A percentile compares a stretch with the other conserved stretches of the same genome.
Evolutionary conservation across 2,113 vertebrate species (phyloP).

Genomic region (Myiozetetes cayanensis): DNA sequence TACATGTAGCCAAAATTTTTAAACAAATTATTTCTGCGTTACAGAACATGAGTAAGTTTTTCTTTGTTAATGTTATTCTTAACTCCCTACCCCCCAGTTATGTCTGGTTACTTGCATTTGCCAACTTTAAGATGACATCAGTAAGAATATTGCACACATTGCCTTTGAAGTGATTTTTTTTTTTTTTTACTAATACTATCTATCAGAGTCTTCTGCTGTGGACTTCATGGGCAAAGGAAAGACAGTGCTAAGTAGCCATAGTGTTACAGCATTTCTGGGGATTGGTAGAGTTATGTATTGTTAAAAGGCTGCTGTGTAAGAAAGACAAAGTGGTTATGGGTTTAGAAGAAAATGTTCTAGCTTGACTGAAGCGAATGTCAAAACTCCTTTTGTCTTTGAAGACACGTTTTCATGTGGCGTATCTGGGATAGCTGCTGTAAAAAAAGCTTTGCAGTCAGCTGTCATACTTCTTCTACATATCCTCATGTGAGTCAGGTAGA

Average conservation of each 20-base stretch:
- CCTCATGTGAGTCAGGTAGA: not conserved
- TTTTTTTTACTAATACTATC: not conserved
- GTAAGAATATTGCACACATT: not conserved
- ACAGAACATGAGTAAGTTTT: not conserved
- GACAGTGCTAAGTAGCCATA: not conserved
- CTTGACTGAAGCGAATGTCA: not conserved
- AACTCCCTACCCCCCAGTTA: not conserved
- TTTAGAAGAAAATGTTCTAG: slow-evolving; percentile 16
- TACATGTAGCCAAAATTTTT: not conserved
- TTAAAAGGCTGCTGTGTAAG: not conserved
- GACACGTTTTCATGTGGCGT: not conserved
- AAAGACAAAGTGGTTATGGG: not conserved
- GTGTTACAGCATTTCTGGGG: not conserved
- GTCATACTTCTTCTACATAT: not conserved
- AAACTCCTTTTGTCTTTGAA: not conserved
- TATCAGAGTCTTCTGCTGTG: not conserved
- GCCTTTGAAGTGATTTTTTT: not conserved
- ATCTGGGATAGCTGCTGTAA: slow-evolving; percentile 22
- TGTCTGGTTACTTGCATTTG: not conserved
- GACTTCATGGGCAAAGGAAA: not conserved
- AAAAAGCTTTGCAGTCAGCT: not conserved
- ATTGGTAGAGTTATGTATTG: not conserved
- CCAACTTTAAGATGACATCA: not conserved
- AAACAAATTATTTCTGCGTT: not conserved
- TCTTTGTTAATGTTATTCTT: not conserved